Percentiles rank a stretch among this genome's conserved stretches.
Evolutionary conservation across 2,797 vertebrate species (phyloP).

Genomic region (Paramormyrops hopkinsi): DNA sequence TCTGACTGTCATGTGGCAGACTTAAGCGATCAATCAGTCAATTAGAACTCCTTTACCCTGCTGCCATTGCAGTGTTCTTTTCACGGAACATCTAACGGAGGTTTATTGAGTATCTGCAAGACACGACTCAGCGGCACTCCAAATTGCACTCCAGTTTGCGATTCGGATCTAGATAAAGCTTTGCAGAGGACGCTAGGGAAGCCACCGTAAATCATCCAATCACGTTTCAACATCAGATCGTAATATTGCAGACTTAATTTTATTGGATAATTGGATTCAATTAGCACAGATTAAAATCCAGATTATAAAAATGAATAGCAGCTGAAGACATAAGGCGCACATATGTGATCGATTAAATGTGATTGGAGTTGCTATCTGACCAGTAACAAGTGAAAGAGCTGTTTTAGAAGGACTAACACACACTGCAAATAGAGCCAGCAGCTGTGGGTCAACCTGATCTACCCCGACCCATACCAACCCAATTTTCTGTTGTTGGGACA

Average conservation of each 20-base stretch:
- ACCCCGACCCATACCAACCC: background rate
- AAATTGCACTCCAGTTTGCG: background rate
- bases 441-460: background rate
- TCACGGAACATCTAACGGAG: background rate
- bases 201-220: background rate
- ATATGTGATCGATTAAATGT: conserved; percentile 9
- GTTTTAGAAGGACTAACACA: background rate
- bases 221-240: background rate
- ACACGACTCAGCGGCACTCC: background rate
- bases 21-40: background rate
- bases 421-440: background rate
- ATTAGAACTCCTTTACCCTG: background rate
- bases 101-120: background rate
- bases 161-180: background rate
- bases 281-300: background rate
- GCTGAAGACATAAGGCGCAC: background rate
- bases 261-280: conserved; percentile 13
- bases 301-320: background rate
- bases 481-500: conserved; percentile 40
- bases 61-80: background rate
- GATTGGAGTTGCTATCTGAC: background rate
- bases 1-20: background rate
- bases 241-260: background rate
- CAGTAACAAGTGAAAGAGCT: background rate
- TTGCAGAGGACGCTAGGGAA: background rate